phyloP scores from a whole-genome alignment of 2,113 vertebrate genomes.

The Tricholaema leucomelas region DNA sequence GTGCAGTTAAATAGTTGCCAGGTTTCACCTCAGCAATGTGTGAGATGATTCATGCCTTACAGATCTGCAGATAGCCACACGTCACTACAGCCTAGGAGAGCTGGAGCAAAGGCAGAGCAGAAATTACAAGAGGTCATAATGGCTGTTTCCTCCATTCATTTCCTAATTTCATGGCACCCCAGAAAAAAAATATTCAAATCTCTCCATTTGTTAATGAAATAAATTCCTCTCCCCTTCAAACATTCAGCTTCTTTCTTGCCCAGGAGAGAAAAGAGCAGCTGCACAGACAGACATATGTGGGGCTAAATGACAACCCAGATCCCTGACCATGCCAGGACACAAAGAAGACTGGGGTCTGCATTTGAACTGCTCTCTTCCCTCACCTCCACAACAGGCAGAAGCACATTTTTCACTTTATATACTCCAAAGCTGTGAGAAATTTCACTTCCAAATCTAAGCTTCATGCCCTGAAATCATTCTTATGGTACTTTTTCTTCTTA shows the following conservation, averaged over 20 bases:
- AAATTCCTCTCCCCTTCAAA: background rate
- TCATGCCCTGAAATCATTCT: background rate
- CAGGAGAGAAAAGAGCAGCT: background rate
- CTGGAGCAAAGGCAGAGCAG: background rate
- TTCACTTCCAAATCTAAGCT: background rate
- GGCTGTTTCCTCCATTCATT: background rate
- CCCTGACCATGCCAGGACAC: background rate
- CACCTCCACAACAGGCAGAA: background rate
- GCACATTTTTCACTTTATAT: background rate
- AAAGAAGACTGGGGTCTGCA: background rate
- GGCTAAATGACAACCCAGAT: background rate
- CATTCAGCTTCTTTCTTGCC: background rate
- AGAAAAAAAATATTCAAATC: background rate
- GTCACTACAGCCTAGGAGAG: background rate
- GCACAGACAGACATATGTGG: fast-evolving
- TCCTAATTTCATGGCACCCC: background rate
- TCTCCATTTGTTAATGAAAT: background rate
- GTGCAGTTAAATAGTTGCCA: constrained; percentile 44
- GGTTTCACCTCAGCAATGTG: constrained; percentile 20
- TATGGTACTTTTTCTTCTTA: background rate
- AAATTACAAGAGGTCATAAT: background rate
- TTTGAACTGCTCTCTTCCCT: background rate
- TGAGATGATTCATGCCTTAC: constrained; percentile 44
- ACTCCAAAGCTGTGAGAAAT: background rate
- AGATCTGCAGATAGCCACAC: constrained; percentile 9